phyloP scores from a whole-genome alignment of 2,888 invertebrate genomes.

The Colletes collaris region DNA sequence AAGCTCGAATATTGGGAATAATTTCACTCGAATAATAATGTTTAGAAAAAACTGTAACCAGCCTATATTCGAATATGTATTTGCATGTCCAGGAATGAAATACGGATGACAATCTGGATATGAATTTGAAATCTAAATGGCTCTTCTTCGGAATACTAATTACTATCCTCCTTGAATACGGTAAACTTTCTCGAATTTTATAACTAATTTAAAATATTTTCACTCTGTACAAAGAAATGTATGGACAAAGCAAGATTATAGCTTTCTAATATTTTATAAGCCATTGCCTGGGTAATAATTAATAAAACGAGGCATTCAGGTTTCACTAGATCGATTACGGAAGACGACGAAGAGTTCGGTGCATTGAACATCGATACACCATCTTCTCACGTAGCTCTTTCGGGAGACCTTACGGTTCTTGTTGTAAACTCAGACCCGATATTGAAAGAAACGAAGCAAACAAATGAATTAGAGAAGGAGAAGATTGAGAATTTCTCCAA shows the following conservation, averaged over 20 bases:
- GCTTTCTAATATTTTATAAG: background rate
- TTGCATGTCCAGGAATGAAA: slow-evolving; percentile 66
- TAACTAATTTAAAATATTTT: too few relatives aligned
- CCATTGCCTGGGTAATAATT: background rate
- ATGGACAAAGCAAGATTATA: background rate
- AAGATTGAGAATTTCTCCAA: slow-evolving; percentile 6
- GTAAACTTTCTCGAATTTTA: slow-evolving; percentile 63
- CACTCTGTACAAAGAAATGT: too few relatives aligned
- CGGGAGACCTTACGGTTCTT: slow-evolving; percentile 90
- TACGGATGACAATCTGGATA: slow-evolving; percentile 81
- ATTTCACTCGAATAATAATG: too few relatives aligned
- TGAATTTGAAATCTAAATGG: slow-evolving; percentile 81
- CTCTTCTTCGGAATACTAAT: slow-evolving; percentile 79
- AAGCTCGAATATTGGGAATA: background rate
- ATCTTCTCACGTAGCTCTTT: slow-evolving; percentile 90
- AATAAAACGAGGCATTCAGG: slow-evolving; percentile 47
- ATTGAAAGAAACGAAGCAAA: slow-evolving; percentile 8
- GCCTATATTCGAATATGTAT: background rate
- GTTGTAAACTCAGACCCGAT: slow-evolving; percentile 81
- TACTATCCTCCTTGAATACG: slow-evolving; percentile 79
- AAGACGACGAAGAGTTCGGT: slow-evolving; percentile 68
- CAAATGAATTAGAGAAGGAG: slow-evolving; percentile 15
- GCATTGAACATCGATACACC: slow-evolving; percentile 87
- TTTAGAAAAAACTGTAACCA: too few relatives aligned
- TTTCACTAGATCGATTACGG: slow-evolving; percentile 54